Conservation (phyloP, 2,888 invertebrate genomes). For the Ligdia adustata region DNA sequence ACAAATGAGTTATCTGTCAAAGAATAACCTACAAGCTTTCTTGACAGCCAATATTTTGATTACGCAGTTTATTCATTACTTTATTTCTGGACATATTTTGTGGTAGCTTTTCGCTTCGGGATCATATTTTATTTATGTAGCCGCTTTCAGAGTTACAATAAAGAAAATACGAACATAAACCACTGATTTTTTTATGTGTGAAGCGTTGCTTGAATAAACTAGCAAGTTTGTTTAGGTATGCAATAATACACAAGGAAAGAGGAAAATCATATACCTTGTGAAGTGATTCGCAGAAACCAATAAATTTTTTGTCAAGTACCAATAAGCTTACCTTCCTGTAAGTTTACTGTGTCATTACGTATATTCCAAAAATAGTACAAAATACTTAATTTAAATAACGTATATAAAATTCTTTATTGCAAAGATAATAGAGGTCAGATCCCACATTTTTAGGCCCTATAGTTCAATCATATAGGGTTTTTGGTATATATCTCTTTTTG, state of each 20-base stretch:
- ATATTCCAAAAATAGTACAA: too few species aligned
- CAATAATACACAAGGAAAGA: background rate
- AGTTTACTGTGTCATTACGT: too few species aligned
- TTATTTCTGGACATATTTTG: slow-evolving; percentile 20
- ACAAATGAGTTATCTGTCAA: slow-evolving; percentile 10
- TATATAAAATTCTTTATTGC: too few species aligned
- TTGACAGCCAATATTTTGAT: slow-evolving; percentile 19
- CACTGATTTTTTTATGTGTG: slow-evolving; percentile 15
- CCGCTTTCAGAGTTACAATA: slow-evolving; percentile 9
- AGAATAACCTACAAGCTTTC: slow-evolving; percentile 8
- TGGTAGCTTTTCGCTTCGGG: slow-evolving; percentile 9
- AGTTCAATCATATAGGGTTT: too few species aligned
- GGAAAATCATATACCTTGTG: background rate
- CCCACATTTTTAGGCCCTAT: too few species aligned
- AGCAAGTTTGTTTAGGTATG: background rate
- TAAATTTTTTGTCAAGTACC: too few species aligned
- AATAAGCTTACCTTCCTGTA: too few species aligned
- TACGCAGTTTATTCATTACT: slow-evolving; percentile 12
- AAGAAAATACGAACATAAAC: slow-evolving; percentile 13
- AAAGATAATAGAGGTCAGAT: too few species aligned
- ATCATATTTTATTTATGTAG: slow-evolving; percentile 20
- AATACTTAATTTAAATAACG: too few species aligned
- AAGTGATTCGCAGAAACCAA: background rate
- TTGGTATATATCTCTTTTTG: too few species aligned
- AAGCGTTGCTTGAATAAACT: background rate